Conservation (phyloP, 2,113 vertebrate species). For the Hylia prasina region DNA sequence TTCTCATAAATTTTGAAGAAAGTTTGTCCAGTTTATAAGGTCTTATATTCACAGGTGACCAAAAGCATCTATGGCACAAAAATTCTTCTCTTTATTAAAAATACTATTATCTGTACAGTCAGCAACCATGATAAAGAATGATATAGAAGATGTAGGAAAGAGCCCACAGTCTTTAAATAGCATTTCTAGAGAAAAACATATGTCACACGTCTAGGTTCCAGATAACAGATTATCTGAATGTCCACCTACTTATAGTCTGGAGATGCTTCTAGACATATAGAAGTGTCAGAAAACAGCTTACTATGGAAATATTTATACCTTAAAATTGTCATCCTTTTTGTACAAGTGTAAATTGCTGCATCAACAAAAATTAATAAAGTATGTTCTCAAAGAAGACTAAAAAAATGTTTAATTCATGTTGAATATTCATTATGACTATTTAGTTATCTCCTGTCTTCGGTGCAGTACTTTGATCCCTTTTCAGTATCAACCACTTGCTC, state of each 20-base stretch:
- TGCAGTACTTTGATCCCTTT: neutral
- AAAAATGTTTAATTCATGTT: neutral
- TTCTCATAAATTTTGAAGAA: neutral
- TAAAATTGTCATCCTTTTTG: neutral
- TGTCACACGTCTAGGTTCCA: neutral
- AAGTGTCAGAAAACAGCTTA: neutral
- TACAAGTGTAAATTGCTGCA: neutral
- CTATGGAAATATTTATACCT: neutral
- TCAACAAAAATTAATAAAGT: neutral
- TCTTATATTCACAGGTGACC: neutral
- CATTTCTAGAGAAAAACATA: neutral
- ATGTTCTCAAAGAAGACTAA: neutral
- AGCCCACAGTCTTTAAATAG: neutral
- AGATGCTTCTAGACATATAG: neutral
- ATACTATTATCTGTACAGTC: neutral
- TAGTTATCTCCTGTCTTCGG: neutral
- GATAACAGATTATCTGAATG: neutral
- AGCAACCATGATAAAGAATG: neutral
- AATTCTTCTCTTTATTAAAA: neutral
- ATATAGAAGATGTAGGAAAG: neutral
- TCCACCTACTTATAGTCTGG: neutral
- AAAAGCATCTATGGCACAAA: neutral
- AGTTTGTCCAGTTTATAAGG: neutral
- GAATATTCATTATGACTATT: neutral
- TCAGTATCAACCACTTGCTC: neutral